Evolutionary conservation across 1,140 invertebrate species (phyloP).

Genomic region (Zaprionus lachaisei): DNA sequence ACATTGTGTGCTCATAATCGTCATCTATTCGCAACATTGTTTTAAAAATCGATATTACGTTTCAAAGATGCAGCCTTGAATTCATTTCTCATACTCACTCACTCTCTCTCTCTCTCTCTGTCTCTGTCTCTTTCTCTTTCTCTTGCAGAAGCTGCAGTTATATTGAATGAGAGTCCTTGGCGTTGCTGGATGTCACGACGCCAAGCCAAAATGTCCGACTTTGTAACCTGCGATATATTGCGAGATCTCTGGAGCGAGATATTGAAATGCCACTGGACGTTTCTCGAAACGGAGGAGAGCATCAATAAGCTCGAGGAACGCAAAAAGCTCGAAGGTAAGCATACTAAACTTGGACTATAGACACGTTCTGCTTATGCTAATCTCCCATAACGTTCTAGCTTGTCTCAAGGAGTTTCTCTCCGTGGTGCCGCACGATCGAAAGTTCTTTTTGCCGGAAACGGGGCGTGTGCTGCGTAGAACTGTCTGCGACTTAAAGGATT

Average conservation of each 20-base stretch:
- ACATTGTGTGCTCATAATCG: conserved; percentile 17
- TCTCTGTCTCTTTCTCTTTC: conserved; percentile 14
- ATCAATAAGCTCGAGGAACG: conserved; percentile 89
- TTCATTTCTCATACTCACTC: conserved; percentile 6
- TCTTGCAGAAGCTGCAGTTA: conserved; percentile 56
- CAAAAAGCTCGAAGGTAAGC: conserved; percentile 90
- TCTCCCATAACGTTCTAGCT: conserved; percentile 84
- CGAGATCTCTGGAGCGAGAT: conserved; percentile 88
- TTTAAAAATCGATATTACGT: conserved; percentile 36
- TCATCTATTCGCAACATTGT: conserved; percentile 35
- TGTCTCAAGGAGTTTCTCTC: conserved; percentile 91
- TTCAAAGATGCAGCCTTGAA: conserved; percentile 41
- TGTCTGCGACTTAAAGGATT: conserved; percentile 88
- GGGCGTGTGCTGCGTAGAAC: conserved; percentile 90
- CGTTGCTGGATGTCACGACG: conserved; percentile 49
- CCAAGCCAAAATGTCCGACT: conserved; percentile 77
- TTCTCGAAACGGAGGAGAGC: conserved; percentile 91
- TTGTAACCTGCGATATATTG: conserved; percentile 71
- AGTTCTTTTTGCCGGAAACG: conserved; percentile 91
- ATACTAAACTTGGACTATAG: neutral
- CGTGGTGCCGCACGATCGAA: conserved; percentile 91
- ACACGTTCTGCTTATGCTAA: neutral
- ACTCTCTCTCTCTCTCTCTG: neutral
- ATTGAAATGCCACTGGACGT: conserved; percentile 89
- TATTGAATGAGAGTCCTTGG: conserved; percentile 76